Conservation (phyloP, 2,888 invertebrate species). For the Drosophila pseudotakahashii region DNA sequence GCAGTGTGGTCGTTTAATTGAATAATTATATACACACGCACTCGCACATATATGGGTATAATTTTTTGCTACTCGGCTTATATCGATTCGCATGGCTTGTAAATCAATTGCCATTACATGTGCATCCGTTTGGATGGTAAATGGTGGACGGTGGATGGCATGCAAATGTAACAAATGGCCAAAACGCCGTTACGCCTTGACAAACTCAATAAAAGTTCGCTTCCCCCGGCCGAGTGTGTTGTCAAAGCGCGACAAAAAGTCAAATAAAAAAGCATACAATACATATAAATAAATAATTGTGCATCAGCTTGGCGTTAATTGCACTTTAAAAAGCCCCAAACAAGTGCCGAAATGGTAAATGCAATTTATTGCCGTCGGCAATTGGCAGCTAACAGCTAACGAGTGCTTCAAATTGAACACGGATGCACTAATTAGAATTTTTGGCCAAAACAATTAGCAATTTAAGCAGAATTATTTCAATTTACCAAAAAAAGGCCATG, state of each 20-base stretch:
- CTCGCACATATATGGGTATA: conserved; percentile 10
- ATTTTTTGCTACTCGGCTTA: conserved; percentile 37
- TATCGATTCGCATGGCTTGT: conserved; percentile 45
- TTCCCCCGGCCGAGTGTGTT: conserved; percentile 29
- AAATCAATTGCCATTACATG: conserved; percentile 65
- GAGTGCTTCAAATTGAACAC: conserved; percentile 42
- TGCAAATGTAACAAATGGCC: conserved; percentile 43
- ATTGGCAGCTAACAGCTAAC: conserved; percentile 33
- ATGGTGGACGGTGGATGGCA: too few relatives aligned
- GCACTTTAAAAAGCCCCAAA: conserved; percentile 47
- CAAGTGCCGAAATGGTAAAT: conserved; percentile 60
- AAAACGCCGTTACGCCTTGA: conserved; percentile 44
- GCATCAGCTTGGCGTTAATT: conserved; percentile 53
- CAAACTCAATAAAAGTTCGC: conserved; percentile 60
- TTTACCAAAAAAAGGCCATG: conserved; percentile 18
- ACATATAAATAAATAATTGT: conserved; percentile 43
- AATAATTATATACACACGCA: conserved; percentile 59
- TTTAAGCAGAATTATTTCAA: conserved; percentile 45
- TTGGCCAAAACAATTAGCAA: conserved; percentile 50
- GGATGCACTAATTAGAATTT: conserved; percentile 57
- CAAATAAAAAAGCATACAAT: conserved; percentile 16
- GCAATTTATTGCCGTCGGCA: conserved; percentile 53
- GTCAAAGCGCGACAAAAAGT: conserved; percentile 36
- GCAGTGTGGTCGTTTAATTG: conserved; percentile 70
- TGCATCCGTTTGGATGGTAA: conserved; percentile 48